These are phyloP conservation scores for Harmothoe impar DNA, from an alignment of 2,888 invertebrate species.

Conservation along the genomic window DNA sequence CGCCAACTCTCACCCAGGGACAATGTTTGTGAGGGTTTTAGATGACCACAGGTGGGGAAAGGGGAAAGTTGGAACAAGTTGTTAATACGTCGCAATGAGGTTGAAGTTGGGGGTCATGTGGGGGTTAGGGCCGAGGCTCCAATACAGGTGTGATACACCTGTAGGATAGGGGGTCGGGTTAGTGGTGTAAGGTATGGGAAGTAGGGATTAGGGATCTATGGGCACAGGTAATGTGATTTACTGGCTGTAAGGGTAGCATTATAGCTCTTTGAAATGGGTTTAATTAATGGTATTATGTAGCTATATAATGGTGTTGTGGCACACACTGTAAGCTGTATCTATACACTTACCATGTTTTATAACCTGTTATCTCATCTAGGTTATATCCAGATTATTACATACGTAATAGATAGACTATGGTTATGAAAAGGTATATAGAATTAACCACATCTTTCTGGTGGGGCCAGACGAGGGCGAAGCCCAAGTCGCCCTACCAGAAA, in stretches of 20 bases:
- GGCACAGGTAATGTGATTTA: background rate
- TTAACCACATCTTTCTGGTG: too few relatives aligned
- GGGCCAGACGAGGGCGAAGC: too few relatives aligned
- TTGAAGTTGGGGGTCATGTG: background rate
- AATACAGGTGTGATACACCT: background rate
- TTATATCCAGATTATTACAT: too few relatives aligned
- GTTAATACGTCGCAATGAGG: conserved; percentile 7
- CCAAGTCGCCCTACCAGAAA: too few relatives aligned
- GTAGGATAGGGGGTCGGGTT: background rate
- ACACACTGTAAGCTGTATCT: too few relatives aligned
- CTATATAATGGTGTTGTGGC: too few relatives aligned
- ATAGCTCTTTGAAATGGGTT: too few relatives aligned
- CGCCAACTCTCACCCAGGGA: background rate
- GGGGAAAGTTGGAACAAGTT: background rate
- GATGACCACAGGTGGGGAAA: background rate
- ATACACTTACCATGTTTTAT: too few relatives aligned
- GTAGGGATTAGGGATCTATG: background rate
- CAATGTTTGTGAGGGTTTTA: conserved; percentile 1
- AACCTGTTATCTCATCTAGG: too few relatives aligned
- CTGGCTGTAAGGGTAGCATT: background rate
- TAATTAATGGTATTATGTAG: too few relatives aligned
- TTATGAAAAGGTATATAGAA: too few relatives aligned
- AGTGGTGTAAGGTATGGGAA: background rate
- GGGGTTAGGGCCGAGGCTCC: background rate
- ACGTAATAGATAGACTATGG: too few relatives aligned